Base-by-base conservation (phyloP, 2,797 vertebrate species). In the Pseudomugil gertrudae region DNA sequence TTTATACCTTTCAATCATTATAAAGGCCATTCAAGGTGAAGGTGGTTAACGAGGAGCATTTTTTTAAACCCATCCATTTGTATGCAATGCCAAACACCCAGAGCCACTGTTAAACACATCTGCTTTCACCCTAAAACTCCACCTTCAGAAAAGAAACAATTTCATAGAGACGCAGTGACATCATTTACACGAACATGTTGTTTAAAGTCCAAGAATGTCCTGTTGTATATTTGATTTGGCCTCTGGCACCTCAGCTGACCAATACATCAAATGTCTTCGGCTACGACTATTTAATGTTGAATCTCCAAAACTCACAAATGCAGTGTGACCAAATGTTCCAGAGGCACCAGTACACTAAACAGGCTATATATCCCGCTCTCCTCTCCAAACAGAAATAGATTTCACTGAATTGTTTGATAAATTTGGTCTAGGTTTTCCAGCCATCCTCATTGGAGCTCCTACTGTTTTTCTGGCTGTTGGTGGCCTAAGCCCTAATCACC, bases 401-500 rank as follows among this genome's bases (percentile, higher is more conserved):
- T 98, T 96, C 87, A 90, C 93, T 89, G 90, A 93, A 94, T 94
- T 93, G 91, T 94, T 95, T 98, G 96, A 97, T 97, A 96, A 96
- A 98, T 98, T 95, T 95, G 93, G 94, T 95, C 95, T 94, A 93
- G 94, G 94, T 95, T 96, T 96, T 98, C 96, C 95, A 96, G 95
- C 94, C 92, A 90, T 95, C 94, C 94, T 95, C 96, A 95, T 94
- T 96, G 95, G 95, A 96, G 95, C 91, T 97, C 95, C 97, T 97
- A 96, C 96, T 97, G 97, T 98, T 99, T 96, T 96, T 95, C 96
- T 98, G 95, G 83, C 89, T 96, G 96, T 98, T 98, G 98, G 98
- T 99, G 98, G 97, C 96, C 97, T 92, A 90, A 94, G 89, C 93
- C 95, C 95, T 97, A 98, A 98, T 98, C 96, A 95, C 96, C 95